A percentile compares a stretch with the other conserved stretches of the same genome.
Evolutionary conservation across 2,797 vertebrate genomes (phyloP).

Genomic region (Bucorvus abyssinicus): DNA sequence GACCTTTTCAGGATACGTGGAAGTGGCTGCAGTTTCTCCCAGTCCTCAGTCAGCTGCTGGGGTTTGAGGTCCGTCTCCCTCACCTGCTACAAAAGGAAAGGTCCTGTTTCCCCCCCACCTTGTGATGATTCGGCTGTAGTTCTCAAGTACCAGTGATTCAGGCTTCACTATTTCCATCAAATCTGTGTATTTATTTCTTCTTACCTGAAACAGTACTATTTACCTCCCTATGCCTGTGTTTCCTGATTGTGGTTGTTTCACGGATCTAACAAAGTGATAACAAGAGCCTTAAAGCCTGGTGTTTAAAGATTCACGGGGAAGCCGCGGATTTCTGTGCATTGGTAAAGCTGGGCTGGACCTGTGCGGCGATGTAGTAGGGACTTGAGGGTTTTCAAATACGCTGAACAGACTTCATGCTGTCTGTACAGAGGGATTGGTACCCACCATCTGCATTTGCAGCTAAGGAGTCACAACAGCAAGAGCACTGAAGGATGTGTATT

Average conservation of each 20-base stretch:
- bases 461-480: neutral
- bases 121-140: neutral
- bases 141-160: neutral
- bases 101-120: accelerated
- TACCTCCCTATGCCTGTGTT: accelerated
- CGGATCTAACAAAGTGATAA: neutral
- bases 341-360: neutral
- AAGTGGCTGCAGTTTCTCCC: neutral
- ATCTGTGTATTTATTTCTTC: neutral
- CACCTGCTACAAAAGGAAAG: neutral
- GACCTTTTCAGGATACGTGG: neutral
- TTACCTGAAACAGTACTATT: neutral
- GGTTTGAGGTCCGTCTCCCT: neutral
- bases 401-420: neutral
- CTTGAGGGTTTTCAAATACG: neutral
- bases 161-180: neutral
- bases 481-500: neutral
- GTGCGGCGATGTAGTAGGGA: neutral
- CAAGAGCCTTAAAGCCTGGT: neutral
- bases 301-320: neutral
- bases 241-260: neutral
- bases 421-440: neutral
- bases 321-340: neutral
- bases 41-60: neutral
- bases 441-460: neutral